phyloP scores from a whole-genome alignment of 2,113 vertebrate species.

The Craseonycteris thonglongyai region DNA sequence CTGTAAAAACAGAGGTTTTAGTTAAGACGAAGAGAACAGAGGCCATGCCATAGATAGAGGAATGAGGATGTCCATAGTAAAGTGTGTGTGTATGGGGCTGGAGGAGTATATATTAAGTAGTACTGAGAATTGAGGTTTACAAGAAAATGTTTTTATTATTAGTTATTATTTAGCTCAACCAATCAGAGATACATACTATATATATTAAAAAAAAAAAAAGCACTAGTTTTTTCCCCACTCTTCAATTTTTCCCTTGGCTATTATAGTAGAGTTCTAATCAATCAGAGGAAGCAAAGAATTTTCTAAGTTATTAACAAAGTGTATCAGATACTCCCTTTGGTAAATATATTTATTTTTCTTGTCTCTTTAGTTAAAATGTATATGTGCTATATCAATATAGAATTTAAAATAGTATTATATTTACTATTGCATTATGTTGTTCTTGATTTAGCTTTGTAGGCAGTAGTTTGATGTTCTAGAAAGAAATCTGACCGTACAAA shows the following conservation, averaged over 20 bases:
- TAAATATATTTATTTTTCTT: background rate
- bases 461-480: background rate
- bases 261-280: background rate
- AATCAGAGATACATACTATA: background rate
- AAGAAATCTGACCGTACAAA: background rate
- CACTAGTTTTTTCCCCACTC: background rate
- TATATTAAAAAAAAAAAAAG: background rate
- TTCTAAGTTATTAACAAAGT: background rate
- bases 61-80: background rate
- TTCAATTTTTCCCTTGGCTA: background rate
- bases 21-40: background rate
- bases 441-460: background rate
- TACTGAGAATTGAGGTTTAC: background rate
- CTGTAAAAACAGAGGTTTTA: background rate
- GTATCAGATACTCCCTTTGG: background rate
- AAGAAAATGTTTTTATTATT: background rate
- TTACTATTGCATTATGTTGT: background rate
- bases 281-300: background rate
- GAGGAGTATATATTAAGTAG: background rate
- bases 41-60: background rate
- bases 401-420: background rate
- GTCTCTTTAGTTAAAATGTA: background rate
- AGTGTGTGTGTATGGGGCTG: background rate
- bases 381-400: background rate
- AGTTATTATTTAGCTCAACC: background rate